Evolutionary conservation across 2,797 vertebrate genomes (phyloP).

Genomic region (Microchirus variegatus): DNA sequence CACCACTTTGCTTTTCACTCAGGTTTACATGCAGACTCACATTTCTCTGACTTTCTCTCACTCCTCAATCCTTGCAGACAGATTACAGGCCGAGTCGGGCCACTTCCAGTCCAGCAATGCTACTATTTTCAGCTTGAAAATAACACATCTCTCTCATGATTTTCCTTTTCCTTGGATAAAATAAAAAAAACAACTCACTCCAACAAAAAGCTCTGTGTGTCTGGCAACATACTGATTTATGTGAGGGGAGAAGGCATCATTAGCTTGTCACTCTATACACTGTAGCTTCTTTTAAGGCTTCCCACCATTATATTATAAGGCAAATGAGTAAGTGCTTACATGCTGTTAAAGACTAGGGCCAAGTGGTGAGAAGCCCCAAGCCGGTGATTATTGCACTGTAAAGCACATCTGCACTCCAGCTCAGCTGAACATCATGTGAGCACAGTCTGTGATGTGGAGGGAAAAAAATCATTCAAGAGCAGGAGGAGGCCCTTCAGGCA

Average conservation of each 20-base stretch:
- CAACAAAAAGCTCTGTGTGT: constrained; percentile 22
- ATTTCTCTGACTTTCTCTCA: constrained; percentile 30
- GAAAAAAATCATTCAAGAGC: constrained; percentile 41
- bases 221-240: constrained; percentile 30
- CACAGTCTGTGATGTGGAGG: constrained; percentile 57
- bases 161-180: constrained; percentile 7
- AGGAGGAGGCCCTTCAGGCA: constrained; percentile 49
- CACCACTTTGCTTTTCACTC: constrained; percentile 56
- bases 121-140: constrained; percentile 1
- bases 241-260: constrained; percentile 54
- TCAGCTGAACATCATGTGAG: constrained; percentile 65
- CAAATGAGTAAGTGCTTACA: constrained; percentile 86
- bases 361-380: constrained; percentile 80
- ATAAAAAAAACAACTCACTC: constrained; percentile 7
- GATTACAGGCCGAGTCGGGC: constrained; percentile 32
- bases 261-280: constrained; percentile 76
- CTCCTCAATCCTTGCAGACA: constrained; percentile 8
- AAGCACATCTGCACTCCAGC: constrained; percentile 81
- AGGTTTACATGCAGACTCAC: constrained; percentile 32
- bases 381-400: constrained; percentile 79
- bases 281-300: constrained; percentile 74
- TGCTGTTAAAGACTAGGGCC: constrained; percentile 78
- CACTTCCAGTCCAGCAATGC: constrained; percentile 3
- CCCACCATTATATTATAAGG: constrained; percentile 80
- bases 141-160: constrained; percentile 2